Base-by-base conservation (phyloP, 2,797 vertebrate genomes). In the Gorsachius magnificus region DNA sequence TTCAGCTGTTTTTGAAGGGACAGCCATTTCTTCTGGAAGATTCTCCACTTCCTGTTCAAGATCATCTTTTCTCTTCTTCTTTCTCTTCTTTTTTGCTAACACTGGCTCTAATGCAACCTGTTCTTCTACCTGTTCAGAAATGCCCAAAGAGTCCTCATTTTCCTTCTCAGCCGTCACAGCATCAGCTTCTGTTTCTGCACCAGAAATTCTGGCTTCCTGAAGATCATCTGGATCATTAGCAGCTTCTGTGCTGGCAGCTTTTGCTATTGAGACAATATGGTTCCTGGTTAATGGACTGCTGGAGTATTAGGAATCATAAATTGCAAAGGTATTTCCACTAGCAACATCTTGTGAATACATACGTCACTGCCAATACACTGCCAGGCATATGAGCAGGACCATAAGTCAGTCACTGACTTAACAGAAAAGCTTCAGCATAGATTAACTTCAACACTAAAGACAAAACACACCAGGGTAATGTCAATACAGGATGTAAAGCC, bases 121-220 rank as follows among this genome's bases (percentile, higher is more conserved):
- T 33, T 96, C 97, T 69, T 98, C 98, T 77, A 84, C 18, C 82
- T 95, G 88, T 87, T 88, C 96, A 76, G 96, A 79, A 57, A 91
- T 19, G 33, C 93, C 96, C 72, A 96, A 93, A 80, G 98, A 94
- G 28, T 98, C 98, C 50, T 99, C 98, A 24, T 99, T 99, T 94
- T 99, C 98, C 29, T 99, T 99, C 96, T 99, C 98, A 72, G 97
- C 96, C 2, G 7, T 95, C 69, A 96, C 97, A 72, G 93, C 74
- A 93, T 98, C 98, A 50, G 97, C 98, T 61, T 98, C 98, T 79
- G 98, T 96, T 51, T 99, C 98, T 64, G 94, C 90, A 61, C 98
- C 98, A 63, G 97, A 98, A 92, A 95, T 94, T 76, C 87, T 96
- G 61, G 96, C 96, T 71, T 90, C 87, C 74, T 97, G 60, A 84